phyloP scores from a whole-genome alignment of 2,113 vertebrate species.

The Catharus fuscescens region DNA sequence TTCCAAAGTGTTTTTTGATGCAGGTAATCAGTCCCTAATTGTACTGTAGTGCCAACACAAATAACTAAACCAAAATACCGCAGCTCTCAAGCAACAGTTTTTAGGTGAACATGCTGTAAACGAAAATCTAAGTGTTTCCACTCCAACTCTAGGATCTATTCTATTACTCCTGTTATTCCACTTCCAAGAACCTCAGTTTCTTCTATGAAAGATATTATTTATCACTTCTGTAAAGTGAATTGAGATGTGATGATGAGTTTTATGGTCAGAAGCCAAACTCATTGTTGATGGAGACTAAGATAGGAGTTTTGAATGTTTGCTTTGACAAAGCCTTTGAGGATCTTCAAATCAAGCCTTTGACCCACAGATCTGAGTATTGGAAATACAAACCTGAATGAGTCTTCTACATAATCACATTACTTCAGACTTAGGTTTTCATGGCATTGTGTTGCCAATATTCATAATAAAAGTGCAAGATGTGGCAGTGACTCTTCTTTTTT shows the following conservation, averaged over 20 bases:
- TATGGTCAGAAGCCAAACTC: neutral
- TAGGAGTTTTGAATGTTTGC: neutral
- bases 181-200: neutral
- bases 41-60: neutral
- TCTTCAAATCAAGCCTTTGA: neutral
- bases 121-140: neutral
- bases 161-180: neutral
- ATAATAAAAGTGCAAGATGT: neutral
- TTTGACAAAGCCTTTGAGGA: conserved; percentile 2
- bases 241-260: neutral
- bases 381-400: neutral
- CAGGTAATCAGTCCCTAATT: neutral
- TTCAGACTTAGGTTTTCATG: neutral
- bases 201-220: neutral
- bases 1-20: neutral
- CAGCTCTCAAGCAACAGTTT: neutral
- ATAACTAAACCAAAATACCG: neutral
- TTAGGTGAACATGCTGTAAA: neutral
- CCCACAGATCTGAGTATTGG: neutral
- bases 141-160: neutral
- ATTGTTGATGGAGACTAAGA: neutral
- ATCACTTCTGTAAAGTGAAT: neutral
- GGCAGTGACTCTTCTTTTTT: neutral
- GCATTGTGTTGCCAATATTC: neutral
- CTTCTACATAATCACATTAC: neutral